Percentiles rank a stretch among this genome's conserved stretches.
Evolutionary conservation across 2,888 invertebrate species (phyloP).

Genomic region (Tetrapedia diversipes): DNA sequence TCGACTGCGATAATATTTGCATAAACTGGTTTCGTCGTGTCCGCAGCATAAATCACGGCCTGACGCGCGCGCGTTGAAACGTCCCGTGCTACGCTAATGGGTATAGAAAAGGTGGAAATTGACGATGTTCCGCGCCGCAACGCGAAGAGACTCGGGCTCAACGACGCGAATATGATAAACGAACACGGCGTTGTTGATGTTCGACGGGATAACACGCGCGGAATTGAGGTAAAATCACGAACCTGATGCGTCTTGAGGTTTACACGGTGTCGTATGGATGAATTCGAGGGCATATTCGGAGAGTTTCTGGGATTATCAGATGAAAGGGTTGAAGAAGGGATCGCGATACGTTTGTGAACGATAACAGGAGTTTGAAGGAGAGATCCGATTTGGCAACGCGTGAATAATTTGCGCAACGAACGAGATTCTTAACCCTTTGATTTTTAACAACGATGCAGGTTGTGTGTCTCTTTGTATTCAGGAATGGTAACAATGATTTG

Average conservation of each 20-base stretch:
- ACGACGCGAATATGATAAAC: slow-evolving; percentile 13
- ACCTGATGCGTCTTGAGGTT: not conserved
- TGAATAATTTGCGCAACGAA: too few relatives aligned
- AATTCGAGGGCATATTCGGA: not conserved
- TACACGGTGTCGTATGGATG: not conserved
- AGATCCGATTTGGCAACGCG: too few relatives aligned
- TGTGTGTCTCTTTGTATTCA: too few relatives aligned
- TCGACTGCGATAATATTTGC: slow-evolving; percentile 79
- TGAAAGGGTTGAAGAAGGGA: not conserved
- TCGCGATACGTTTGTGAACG: too few relatives aligned
- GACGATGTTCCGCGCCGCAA: slow-evolving; percentile 1
- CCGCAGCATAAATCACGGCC: slow-evolving; percentile 72
- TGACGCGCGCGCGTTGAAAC: slow-evolving; percentile 60
- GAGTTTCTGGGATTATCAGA: too few relatives aligned
- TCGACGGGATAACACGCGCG: not conserved
- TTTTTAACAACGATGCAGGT: too few relatives aligned
- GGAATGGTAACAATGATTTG: too few relatives aligned
- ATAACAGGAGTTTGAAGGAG: too few relatives aligned
- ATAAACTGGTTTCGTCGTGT: slow-evolving; percentile 76
- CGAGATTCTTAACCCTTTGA: too few relatives aligned
- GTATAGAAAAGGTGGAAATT: slow-evolving; percentile 24
- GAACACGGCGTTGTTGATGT: slow-evolving; percentile 9
- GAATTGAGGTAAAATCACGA: not conserved
- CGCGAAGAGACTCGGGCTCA: not conserved
- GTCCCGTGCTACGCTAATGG: slow-evolving; percentile 16